A percentile compares a stretch with the other conserved stretches of the same genome.
Conservation (phyloP, 2,797 vertebrate genomes). For the Enteromius fasciolatus region DNA sequence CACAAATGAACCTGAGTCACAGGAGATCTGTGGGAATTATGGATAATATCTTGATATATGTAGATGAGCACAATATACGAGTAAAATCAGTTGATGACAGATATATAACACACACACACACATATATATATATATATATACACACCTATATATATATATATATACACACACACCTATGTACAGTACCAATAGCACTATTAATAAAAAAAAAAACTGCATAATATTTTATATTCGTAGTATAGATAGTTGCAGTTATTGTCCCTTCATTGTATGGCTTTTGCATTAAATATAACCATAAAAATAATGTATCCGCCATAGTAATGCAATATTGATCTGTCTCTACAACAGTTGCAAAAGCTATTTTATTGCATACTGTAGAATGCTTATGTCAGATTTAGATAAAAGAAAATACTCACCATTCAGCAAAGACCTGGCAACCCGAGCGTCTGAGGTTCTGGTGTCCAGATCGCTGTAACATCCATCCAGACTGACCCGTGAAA, state of each 20-base stretch:
- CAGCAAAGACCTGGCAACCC: not conserved
- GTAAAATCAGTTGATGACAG: not conserved
- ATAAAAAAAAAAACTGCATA: not conserved
- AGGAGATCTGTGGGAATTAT: not conserved
- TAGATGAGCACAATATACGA: not conserved
- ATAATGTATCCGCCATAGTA: not conserved
- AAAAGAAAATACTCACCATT: not conserved
- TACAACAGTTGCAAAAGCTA: not conserved
- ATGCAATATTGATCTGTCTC: not conserved
- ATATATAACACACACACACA: not conserved
- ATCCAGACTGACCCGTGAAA: constrained; percentile 12
- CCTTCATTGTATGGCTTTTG: not conserved
- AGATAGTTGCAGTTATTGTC: not conserved
- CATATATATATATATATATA: too few relatives aligned
- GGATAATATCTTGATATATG: not conserved
- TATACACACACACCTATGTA: too few relatives aligned
- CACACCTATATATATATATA: too few relatives aligned
- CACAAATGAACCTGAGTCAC: not conserved
- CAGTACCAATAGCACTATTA: not conserved
- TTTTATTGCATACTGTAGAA: not conserved
- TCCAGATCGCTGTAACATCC: not conserved
- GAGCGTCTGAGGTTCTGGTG: not conserved
- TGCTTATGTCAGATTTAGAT: not conserved
- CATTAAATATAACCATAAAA: not conserved
- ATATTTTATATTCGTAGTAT: not conserved